A percentile compares a stretch with the other conserved stretches of the same genome.
Conservation (phyloP, 2,888 invertebrate species). For the Trichogramma dendrolimi region DNA sequence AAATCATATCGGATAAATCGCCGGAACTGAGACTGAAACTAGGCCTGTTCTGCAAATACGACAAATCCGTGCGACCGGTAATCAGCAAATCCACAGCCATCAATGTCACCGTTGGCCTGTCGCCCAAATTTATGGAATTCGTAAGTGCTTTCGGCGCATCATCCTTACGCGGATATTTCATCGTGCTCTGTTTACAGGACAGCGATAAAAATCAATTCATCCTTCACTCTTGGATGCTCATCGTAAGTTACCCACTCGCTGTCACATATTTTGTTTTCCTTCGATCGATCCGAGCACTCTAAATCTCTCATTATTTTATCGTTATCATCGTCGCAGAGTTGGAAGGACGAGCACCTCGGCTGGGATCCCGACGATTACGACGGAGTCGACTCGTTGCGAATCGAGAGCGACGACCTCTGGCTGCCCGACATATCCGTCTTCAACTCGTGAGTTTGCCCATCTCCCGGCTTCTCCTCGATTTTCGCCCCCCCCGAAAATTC, state of each 20-base stretch:
- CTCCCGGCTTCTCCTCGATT: no score
- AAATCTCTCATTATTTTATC: no score
- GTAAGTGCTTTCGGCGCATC: slow-evolving; percentile 38
- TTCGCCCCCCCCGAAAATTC: no score
- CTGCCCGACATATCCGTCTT: slow-evolving; percentile 71
- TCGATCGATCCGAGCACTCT: no score
- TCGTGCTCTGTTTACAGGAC: slow-evolving; percentile 29
- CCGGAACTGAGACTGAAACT: slow-evolving; percentile 50
- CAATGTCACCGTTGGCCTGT: slow-evolving; percentile 56
- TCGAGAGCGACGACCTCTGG: slow-evolving; percentile 73
- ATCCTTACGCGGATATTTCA: no score
- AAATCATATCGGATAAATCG: slow-evolving; percentile 31
- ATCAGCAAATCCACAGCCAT: slow-evolving; percentile 55
- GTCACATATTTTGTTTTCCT: no score
- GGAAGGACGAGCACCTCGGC: slow-evolving; percentile 66
- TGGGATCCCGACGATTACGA: slow-evolving; percentile 70
- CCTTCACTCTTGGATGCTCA: slow-evolving; percentile 37
- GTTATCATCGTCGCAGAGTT: slow-evolving; percentile 51
- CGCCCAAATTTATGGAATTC: slow-evolving; percentile 57
- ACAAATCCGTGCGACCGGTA: slow-evolving; percentile 57
- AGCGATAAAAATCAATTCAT: slow-evolving; percentile 32
- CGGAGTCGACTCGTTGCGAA: slow-evolving; percentile 59
- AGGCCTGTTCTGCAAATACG: slow-evolving; percentile 59
- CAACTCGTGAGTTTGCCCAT: slow-evolving; percentile 57
- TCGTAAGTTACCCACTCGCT: slow-evolving; percentile 34